Evolutionary conservation across 2,797 vertebrate genomes (phyloP).

Genomic region (Pampus argenteus): DNA sequence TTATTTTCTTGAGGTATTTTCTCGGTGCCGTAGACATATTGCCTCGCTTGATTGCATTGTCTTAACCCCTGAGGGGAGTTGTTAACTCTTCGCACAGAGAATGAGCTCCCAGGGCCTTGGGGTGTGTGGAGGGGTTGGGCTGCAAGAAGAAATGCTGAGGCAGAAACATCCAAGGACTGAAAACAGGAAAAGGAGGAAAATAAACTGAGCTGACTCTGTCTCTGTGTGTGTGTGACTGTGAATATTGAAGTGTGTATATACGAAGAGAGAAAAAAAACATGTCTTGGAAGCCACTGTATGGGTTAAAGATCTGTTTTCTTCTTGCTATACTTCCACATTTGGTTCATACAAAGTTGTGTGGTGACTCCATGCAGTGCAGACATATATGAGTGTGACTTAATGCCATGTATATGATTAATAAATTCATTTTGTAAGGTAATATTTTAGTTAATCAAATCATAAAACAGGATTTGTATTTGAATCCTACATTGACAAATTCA

Average conservation of each 20-base stretch:
- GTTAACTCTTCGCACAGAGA: constrained; percentile 68
- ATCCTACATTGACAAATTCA: background rate
- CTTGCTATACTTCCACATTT: background rate
- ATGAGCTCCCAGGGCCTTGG: constrained; percentile 48
- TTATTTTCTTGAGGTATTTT: constrained; percentile 52
- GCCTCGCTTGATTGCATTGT: constrained; percentile 68
- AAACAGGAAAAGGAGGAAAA: constrained; percentile 12
- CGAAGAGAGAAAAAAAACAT: too few relatives aligned
- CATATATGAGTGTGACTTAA: too few relatives aligned
- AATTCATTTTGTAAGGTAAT: background rate
- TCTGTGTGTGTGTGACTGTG: constrained; percentile 5
- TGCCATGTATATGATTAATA: too few relatives aligned
- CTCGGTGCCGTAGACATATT: constrained; percentile 57
- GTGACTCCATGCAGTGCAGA: background rate
- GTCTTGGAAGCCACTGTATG: too few relatives aligned
- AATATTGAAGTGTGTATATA: constrained; percentile 20
- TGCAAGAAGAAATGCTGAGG: constrained; percentile 44
- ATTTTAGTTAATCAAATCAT: background rate
- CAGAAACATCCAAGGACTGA: constrained; percentile 28
- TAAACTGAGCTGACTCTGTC: background rate
- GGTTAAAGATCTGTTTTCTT: too few relatives aligned
- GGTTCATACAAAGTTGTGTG: background rate
- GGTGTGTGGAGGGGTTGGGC: too few relatives aligned
- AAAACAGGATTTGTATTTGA: too few relatives aligned
- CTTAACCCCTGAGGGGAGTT: constrained; percentile 60